phyloP scores from a whole-genome alignment of 2,888 invertebrate species.

The Sepioteuthis lessoniana region DNA sequence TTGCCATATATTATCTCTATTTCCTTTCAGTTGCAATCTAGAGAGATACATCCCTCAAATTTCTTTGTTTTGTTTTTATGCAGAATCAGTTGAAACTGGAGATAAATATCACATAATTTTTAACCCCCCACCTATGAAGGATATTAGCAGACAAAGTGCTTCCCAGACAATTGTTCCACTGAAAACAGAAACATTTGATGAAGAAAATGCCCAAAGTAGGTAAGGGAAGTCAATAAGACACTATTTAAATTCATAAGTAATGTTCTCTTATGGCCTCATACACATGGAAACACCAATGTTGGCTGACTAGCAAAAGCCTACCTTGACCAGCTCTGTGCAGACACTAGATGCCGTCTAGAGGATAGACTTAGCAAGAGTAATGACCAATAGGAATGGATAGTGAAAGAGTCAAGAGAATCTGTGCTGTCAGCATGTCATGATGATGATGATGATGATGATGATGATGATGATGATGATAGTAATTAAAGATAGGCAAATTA shows the following conservation, averaged over 20 bases:
- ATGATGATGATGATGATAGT: no score
- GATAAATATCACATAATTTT: conserved; percentile 72
- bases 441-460: no score
- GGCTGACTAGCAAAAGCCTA: no score
- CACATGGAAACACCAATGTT: no score
- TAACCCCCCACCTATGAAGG: conserved; percentile 74
- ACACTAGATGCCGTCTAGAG: no score
- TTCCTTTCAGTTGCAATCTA: background rate
- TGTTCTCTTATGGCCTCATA: no score
- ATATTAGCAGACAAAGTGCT: conserved; percentile 72
- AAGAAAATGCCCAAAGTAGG: conserved; percentile 74
- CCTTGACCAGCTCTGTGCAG: no score
- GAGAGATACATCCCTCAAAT: background rate
- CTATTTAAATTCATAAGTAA: background rate
- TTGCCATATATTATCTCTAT: background rate
- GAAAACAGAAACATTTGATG: conserved; percentile 70
- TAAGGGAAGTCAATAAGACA: conserved; percentile 49
- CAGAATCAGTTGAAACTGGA: conserved; percentile 67
- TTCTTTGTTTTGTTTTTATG: background rate
- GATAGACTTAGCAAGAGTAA: no score
- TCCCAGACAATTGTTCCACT: conserved; percentile 71
- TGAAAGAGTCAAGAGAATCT: no score
- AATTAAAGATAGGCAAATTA: no score
- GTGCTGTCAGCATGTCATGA: no score
- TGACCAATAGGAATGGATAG: no score